phyloP scores from a whole-genome alignment of 2,888 invertebrate species.

The Cataglyphis livida region DNA sequence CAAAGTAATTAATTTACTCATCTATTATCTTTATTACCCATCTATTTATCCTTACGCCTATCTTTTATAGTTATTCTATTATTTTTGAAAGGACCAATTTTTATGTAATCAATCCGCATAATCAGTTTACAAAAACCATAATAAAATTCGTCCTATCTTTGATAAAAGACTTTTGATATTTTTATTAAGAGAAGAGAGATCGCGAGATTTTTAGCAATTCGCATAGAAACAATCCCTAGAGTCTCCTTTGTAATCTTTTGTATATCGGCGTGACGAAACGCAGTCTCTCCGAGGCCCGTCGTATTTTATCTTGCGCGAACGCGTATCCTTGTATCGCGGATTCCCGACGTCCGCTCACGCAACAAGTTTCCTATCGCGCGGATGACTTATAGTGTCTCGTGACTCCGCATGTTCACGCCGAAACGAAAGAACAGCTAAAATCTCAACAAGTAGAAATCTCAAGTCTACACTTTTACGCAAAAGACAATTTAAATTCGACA shows the following conservation, averaged over 20 bases:
- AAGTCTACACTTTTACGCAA: constrained; percentile 22
- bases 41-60: neutral
- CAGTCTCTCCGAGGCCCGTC: neutral
- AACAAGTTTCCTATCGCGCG: constrained; percentile 71
- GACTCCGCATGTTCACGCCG: constrained; percentile 55
- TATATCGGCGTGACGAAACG: neutral
- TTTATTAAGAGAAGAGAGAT: neutral
- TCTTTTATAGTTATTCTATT: neutral
- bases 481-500: neutral
- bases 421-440: constrained; percentile 19
- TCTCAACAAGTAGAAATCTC: neutral
- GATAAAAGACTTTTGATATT: neutral
- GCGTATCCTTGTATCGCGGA: neutral
- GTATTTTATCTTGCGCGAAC: constrained; percentile 25
- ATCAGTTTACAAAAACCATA: neutral
- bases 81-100: neutral
- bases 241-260: neutral
- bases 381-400: constrained; percentile 74
- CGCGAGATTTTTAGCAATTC: neutral
- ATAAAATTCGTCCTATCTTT: neutral
- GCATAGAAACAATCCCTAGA: neutral
- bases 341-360: constrained; percentile 68
- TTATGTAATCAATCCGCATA: neutral
- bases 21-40: neutral
- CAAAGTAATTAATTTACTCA: constrained; percentile 14